Conservation (phyloP, 2,113 vertebrate species). For the Notothenia coriiceps region DNA sequence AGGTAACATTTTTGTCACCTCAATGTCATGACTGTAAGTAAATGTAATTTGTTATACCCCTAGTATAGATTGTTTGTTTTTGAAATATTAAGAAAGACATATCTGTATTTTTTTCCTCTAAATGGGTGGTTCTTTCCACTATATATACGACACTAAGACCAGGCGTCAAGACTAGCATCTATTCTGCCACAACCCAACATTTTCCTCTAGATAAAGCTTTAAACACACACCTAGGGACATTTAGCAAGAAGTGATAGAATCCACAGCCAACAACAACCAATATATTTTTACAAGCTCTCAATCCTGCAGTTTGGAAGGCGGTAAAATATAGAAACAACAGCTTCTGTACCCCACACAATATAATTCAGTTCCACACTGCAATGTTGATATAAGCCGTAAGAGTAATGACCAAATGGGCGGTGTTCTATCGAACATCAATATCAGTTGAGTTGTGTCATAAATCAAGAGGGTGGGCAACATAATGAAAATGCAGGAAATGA, state of each 20-base stretch:
- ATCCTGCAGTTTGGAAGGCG: conserved; percentile 1
- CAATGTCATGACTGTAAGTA: not conserved
- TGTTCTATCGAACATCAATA: conserved; percentile 63
- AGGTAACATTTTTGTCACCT: not conserved
- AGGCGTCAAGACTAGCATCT: not conserved
- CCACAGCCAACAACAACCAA: not conserved
- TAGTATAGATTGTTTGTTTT: not conserved
- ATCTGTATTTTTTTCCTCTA: not conserved
- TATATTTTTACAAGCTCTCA: conserved; percentile 15
- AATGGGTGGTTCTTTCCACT: not conserved
- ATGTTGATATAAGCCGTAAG: conserved; percentile 42
- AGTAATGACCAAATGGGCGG: conserved; percentile 55
- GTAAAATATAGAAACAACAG: conserved; percentile 22
- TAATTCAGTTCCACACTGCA: conserved; percentile 35
- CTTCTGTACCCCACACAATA: conserved; percentile 30
- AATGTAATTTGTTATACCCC: not conserved
- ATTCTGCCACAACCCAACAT: not conserved
- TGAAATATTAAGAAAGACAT: not conserved
- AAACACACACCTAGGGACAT: conserved; percentile 18
- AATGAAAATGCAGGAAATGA: conserved; percentile 41
- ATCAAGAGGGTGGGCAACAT: conserved; percentile 39
- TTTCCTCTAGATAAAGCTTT: not conserved
- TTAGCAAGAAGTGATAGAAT: not conserved
- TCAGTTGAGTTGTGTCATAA: conserved; percentile 38
- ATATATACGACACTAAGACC: not conserved